A percentile compares a stretch with the other conserved stretches of the same genome.
Conservation (phyloP, 2,888 invertebrate genomes). For the Periphyllus acericola region DNA sequence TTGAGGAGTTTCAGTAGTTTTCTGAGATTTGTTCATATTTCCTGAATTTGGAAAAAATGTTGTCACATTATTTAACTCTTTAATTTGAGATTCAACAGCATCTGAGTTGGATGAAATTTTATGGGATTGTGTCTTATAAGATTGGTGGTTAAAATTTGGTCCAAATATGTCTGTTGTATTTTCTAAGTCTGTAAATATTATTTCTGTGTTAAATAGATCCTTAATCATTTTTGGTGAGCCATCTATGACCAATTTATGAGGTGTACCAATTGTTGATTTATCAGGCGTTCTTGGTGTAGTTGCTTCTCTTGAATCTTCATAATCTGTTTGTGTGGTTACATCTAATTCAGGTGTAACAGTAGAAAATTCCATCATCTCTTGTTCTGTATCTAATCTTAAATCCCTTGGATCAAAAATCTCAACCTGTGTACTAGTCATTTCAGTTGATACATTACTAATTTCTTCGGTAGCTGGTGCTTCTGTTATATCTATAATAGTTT, state of each 20-base stretch:
- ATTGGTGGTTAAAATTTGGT: slow-evolving; percentile 37
- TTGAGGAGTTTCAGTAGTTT: neutral
- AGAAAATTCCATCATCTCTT: slow-evolving; percentile 26
- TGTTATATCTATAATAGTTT: slow-evolving; percentile 23
- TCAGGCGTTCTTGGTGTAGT: slow-evolving; percentile 33
- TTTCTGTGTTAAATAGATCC: slow-evolving; percentile 48
- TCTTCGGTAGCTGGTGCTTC: neutral
- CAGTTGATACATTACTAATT: slow-evolving; percentile 2
- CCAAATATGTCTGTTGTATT: slow-evolving; percentile 55
- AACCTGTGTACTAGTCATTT: slow-evolving; percentile 30
- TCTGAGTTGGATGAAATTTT: neutral
- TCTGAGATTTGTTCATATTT: neutral
- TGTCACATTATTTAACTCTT: neutral
- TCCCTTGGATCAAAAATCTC: slow-evolving; percentile 57
- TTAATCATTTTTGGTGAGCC: slow-evolving; percentile 21
- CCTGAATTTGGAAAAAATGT: neutral
- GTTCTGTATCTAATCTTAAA: neutral
- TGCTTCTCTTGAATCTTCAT: slow-evolving; percentile 38
- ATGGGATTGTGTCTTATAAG: slow-evolving; percentile 10
- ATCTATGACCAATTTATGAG: slow-evolving; percentile 31
- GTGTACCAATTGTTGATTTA: slow-evolving; percentile 29
- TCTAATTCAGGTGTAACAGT: slow-evolving; percentile 33
- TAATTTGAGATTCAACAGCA: neutral
- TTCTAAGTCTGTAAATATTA: slow-evolving; percentile 43
- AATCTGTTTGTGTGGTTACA: slow-evolving; percentile 26